These are phyloP conservation scores for Micrastur ruficollis DNA, from an alignment of 2,797 vertebrate species.

Conservation along the genomic window DNA sequence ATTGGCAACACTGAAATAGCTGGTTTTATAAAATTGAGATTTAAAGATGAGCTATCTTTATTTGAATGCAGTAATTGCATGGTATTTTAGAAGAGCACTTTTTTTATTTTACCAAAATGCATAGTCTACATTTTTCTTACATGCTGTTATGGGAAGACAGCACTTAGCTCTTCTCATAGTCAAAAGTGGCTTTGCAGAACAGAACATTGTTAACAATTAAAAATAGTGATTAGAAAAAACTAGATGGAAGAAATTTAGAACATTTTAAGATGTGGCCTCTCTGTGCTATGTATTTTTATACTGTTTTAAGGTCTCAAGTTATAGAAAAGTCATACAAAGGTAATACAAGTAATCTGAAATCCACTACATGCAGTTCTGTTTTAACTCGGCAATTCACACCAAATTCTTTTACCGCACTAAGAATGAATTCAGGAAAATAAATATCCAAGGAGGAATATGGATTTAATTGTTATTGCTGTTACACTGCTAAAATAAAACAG, in stretches of 20 bases:
- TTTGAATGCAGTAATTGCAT: not conserved
- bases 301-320: constrained; percentile 3
- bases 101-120: not conserved
- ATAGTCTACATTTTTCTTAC: not conserved
- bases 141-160: not conserved
- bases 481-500: constrained; percentile 77
- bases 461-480: constrained; percentile 73
- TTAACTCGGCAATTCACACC: constrained; percentile 63
- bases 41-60: not conserved
- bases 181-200: not conserved
- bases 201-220: not conserved
- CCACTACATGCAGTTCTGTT: not conserved
- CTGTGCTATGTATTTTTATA: not conserved
- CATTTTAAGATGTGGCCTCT: not conserved
- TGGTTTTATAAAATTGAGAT: not conserved
- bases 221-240: not conserved
- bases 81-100: not conserved
- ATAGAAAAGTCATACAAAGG: not conserved
- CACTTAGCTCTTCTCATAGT: not conserved
- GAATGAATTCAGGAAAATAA: constrained; percentile 75
- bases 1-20: not conserved
- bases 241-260: not conserved
- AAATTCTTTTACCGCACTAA: constrained; percentile 68
- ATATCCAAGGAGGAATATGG: constrained; percentile 75
- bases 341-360: constrained; percentile 43